A percentile compares a stretch with the other conserved stretches of the same genome.
phyloP scores from a whole-genome alignment of 2,888 invertebrate species.

The Eubasilissa splendida region DNA sequence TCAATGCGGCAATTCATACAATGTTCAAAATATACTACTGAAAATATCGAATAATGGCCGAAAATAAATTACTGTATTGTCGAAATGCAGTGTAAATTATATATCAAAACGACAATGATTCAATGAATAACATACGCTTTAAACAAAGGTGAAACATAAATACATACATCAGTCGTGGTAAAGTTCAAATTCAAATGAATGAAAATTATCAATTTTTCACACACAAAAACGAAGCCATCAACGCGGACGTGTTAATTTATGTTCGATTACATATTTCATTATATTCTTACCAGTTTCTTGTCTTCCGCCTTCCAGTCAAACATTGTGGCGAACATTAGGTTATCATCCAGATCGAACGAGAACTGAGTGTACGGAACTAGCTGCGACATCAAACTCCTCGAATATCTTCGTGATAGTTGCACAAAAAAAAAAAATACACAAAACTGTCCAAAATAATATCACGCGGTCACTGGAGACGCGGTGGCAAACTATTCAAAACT shows the following conservation, averaged over 20 bases:
- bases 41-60: too few relatives aligned
- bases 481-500: background rate
- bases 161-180: too few relatives aligned
- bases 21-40: too few relatives aligned
- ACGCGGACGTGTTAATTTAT: background rate
- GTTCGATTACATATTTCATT: slow-evolving; percentile 1
- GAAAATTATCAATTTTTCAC: background rate
- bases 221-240: background rate
- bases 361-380: slow-evolving; percentile 73
- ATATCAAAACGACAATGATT: too few relatives aligned
- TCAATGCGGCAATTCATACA: too few relatives aligned
- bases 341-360: slow-evolving; percentile 71
- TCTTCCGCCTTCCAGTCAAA: slow-evolving; percentile 72
- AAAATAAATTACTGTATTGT: too few relatives aligned
- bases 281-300: slow-evolving; percentile 65
- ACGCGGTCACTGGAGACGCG: background rate
- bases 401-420: slow-evolving; percentile 13
- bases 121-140: too few relatives aligned
- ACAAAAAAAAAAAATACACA: slow-evolving; percentile 12
- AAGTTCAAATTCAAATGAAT: background rate
- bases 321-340: slow-evolving; percentile 73
- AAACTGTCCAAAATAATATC: background rate
- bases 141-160: too few relatives aligned
- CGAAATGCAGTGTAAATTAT: too few relatives aligned
- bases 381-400: slow-evolving; percentile 74